Conservation (phyloP, 2,888 invertebrate species). For the Tyria jacobaeae region DNA sequence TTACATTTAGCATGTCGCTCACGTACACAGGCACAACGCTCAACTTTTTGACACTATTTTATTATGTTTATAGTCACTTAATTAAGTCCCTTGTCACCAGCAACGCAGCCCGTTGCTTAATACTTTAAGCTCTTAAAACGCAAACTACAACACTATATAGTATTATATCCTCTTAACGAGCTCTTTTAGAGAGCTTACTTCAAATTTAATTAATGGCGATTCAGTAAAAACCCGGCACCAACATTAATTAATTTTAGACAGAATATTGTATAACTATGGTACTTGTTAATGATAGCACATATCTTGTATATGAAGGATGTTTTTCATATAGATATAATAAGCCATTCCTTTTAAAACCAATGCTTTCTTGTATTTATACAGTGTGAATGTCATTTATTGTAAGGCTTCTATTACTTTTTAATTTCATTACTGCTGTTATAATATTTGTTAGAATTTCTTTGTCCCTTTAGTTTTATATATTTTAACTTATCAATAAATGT, state of each 20-base stretch:
- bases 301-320: neutral
- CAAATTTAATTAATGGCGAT: constrained; percentile 71
- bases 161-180: constrained; percentile 71
- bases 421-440: too few species aligned
- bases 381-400: too few species aligned
- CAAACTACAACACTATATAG: constrained; percentile 73
- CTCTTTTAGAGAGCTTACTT: constrained; percentile 67
- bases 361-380: neutral
- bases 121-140: constrained; percentile 78
- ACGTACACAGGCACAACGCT: constrained; percentile 20
- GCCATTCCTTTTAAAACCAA: neutral
- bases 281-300: constrained; percentile 22
- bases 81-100: constrained; percentile 78
- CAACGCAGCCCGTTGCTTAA: constrained; percentile 70
- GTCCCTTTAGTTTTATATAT: too few species aligned
- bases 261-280: constrained; percentile 34
- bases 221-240: constrained; percentile 50
- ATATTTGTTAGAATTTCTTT: too few species aligned
- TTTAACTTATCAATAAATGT: too few species aligned
- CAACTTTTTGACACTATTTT: constrained; percentile 63
- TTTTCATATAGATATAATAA: constrained; percentile 6
- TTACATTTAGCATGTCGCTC: constrained; percentile 14
- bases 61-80: constrained; percentile 69
- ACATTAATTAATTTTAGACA: constrained; percentile 47
- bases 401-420: too few species aligned